Conservation (phyloP, 2,113 vertebrate species). For the Corydoras maculifer region DNA sequence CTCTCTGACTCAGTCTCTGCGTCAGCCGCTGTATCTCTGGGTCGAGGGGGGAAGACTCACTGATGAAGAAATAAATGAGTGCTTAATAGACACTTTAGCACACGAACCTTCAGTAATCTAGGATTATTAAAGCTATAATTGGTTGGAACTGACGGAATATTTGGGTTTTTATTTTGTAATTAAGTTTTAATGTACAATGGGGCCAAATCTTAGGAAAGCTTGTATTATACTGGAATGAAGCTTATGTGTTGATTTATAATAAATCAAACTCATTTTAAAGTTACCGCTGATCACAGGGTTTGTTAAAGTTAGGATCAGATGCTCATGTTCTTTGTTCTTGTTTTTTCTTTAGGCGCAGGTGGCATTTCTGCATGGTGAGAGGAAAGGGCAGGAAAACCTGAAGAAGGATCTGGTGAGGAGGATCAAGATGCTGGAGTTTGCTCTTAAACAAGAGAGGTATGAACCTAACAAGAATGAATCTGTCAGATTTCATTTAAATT, state of each 20-base stretch:
- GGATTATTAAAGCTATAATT: background rate
- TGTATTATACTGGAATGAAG: too few species aligned
- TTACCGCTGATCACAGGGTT: too few species aligned
- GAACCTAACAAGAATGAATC: background rate
- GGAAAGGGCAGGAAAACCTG: slow-evolving; percentile 66
- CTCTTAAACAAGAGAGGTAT: slow-evolving; percentile 67
- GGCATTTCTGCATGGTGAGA: slow-evolving; percentile 64
- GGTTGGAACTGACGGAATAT: too few species aligned
- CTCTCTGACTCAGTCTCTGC: slow-evolving; percentile 11
- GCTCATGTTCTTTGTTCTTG: background rate
- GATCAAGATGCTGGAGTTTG: slow-evolving; percentile 70
- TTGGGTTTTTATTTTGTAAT: too few species aligned
- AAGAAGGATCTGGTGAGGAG: slow-evolving; percentile 66
- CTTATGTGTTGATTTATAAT: too few species aligned
- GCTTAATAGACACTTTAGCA: background rate
- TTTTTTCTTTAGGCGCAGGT: slow-evolving; percentile 57
- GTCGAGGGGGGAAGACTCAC: background rate
- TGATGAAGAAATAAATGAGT: background rate
- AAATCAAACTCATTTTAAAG: too few species aligned
- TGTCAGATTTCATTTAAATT: too few species aligned
- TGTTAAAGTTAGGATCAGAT: too few species aligned
- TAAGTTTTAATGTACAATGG: too few species aligned
- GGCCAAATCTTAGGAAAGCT: too few species aligned
- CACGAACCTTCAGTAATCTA: background rate
- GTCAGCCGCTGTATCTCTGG: background rate